Evolutionary conservation across 2,113 vertebrate species (phyloP), one percentile per base, ranked within the genome.

Genomic region (Eurypyga helias): DNA sequence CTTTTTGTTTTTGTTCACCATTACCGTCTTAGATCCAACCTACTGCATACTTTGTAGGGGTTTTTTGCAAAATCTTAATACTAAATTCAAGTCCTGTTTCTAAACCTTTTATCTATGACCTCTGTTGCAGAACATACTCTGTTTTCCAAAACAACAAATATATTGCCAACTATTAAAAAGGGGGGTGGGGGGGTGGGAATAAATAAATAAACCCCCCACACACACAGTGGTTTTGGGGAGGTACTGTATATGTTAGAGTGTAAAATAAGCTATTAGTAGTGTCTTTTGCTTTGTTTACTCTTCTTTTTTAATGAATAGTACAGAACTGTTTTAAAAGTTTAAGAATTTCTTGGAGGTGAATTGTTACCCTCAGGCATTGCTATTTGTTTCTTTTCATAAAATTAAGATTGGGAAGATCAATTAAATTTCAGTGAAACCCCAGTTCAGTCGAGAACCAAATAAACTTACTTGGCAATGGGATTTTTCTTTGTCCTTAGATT

Each of bases 401-500:
- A 75, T 33, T 41, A 51, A 65, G 65, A 62, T n/a, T 28, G 7
- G 17, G 34, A 79, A 55, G 24, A 55, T 20, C 17, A 10, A 21
- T 76, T 79, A 33, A 34, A 87, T 89, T 91, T 57, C 67, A 46
- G 10, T 60, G 60, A 51, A 84, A 38, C 2, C 7, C 4, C 3
- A 73, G 2, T 66, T 89, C 31, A 71, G 0, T 78, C 18, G 67
- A 60, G 55, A 66, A 55, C 6, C 7, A 87, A 66, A 45, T 76
- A 64, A 76, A 46, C 13, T 73, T 88, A 49, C 1, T 89, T 66
- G 46, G 31, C 45, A 49, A 2, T 52, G 14, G 13, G 75, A 28
- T 93, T 92, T 76, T 96, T 57, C 17, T 43, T 78, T 79, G 20
- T 84, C 38, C 31, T 92, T 87, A 61, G 61, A 79, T 89, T 62